Evolutionary conservation across 2,797 vertebrate species (phyloP), one percentile per base, ranked within the genome.

Genomic region (Platyrinchus mystaceus): DNA sequence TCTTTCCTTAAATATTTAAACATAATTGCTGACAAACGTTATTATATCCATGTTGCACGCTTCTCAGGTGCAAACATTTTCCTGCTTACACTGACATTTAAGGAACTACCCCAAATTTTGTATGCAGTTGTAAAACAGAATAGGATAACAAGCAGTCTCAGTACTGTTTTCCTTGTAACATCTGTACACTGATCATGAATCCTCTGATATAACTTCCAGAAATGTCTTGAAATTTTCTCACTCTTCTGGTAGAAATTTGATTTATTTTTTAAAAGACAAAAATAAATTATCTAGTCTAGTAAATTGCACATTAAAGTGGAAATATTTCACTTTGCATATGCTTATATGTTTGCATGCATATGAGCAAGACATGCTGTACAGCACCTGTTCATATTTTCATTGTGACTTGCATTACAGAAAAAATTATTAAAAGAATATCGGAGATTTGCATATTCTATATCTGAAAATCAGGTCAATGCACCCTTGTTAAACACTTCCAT

Each of bases 1-100:
- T 36, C 26, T 79, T 89, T 46, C 22, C 24, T 60, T 37, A 66
- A 70, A 70, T 53, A 28, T 59, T 60, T 55, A 43, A 89, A 68
- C 34, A 12, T 19, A 7, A 70, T 41, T 63, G 46, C 36, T 89
- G 52, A 27, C 47, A 79, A 75, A 36, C 4, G 13, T 56, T 24
- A 47, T 63, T 39, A 15, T 17, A 37, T n/a, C 49, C 17, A 10
- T 16, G 22, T 30, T 36, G 22, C 24, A 41, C 0, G 0, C 11
- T 80, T 87, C 32, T 80, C 69, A 44, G 34, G 12, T 5, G 3
- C 39, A 69, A 78, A 76, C 3, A 15, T 21, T 74, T 79, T 88
- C 74, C 36, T 77, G 73, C 32, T 63, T 67, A 39, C 3, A 32
- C 9, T 30, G n/a, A 17, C 19, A 17, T 77, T 89, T 70, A 59